Base-by-base conservation (phyloP, 2,113 vertebrate species). In the Myiozetetes cayanensis region DNA sequence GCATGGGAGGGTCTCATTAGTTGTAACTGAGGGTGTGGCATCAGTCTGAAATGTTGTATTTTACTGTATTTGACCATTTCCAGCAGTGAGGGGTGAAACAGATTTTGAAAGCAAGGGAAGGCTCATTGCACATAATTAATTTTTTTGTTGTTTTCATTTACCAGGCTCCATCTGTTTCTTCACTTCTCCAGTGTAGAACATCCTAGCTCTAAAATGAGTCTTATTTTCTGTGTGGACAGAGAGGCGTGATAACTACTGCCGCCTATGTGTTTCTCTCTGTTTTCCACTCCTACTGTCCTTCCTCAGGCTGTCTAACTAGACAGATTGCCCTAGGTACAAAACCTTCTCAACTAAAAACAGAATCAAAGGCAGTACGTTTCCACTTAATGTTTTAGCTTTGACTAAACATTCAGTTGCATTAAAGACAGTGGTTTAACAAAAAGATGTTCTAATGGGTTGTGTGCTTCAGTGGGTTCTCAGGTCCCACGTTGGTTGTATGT, bases 351-450 rank as follows among this genome's bases (percentile, higher is more conserved):
- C 53, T 90, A 53, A 86, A 85, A 92, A 8, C 19, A 65, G 52
- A 87, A 84, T 76, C 87, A 91, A 90, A 92, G 44, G 28, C 24
- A 70, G 14, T 53, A 22, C 28, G 19, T 44, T 93, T 92, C 59
- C 53, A 53, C 55, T 58, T 92, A 33, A 56, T 80, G 12, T 31
- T 87, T 88, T 71, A 84, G 47, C 43, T 93, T 71, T 71, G 75
- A 73, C 43, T 88, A 84, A 93, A 86, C 72, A 56, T 63, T 72
- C 46, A 67, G 52, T 50, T 6, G 2, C 23, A 25, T 73, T 85
- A 66, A 76, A 90, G 19, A 37, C 9, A 63, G 35, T 37, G 19
- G 25, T 67, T 81, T 79, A 63, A 66, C 44, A 61, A 77, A 81
- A 91, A 75, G 15, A 44, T 24, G 8, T 55, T 58, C 44, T 37